Conservation (phyloP, 2,888 invertebrate genomes). For the Rhodophaea formosa region DNA sequence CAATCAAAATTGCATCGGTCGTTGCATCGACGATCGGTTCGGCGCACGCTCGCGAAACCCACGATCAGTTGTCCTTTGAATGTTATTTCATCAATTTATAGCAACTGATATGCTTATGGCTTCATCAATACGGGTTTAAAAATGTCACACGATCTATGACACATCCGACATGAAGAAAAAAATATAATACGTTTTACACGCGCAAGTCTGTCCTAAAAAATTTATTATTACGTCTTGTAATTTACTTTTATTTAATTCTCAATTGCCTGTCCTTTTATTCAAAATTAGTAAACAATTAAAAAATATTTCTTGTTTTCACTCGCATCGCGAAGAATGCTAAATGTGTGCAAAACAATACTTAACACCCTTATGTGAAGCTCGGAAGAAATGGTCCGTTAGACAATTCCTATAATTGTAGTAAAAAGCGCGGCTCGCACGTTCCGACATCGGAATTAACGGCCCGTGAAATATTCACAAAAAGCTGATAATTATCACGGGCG, state of each 20-base stretch:
- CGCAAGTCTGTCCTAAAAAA: no score
- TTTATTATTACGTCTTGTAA: no score
- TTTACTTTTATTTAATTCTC: not conserved
- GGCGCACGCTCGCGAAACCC: conserved; percentile 50
- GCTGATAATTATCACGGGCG: conserved; percentile 43
- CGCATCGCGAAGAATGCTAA: not conserved
- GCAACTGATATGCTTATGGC: conserved; percentile 1
- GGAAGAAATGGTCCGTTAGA: conserved; percentile 12
- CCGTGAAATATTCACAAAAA: conserved; percentile 65
- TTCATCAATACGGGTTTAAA: not conserved
- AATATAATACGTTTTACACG: no score
- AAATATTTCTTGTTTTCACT: not conserved
- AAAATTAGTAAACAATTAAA: not conserved
- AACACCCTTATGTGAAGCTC: conserved; percentile 12
- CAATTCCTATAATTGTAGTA: conserved; percentile 19
- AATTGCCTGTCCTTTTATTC: no score
- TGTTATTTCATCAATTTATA: conserved; percentile 14
- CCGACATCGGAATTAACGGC: conserved; percentile 41
- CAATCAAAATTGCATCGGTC: conserved; percentile 79
- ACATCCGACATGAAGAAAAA: no score
- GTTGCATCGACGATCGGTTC: conserved; percentile 64
- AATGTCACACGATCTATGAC: not conserved
- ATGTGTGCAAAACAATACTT: conserved; percentile 15
- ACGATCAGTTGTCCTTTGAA: conserved; percentile 38
- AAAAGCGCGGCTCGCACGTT: conserved; percentile 18